Percentiles rank a stretch among this genome's conserved stretches.
Evolutionary conservation across 64 coral and sea anemone species (phyloP).

Genomic region (Pocillopora verrucosa): DNA sequence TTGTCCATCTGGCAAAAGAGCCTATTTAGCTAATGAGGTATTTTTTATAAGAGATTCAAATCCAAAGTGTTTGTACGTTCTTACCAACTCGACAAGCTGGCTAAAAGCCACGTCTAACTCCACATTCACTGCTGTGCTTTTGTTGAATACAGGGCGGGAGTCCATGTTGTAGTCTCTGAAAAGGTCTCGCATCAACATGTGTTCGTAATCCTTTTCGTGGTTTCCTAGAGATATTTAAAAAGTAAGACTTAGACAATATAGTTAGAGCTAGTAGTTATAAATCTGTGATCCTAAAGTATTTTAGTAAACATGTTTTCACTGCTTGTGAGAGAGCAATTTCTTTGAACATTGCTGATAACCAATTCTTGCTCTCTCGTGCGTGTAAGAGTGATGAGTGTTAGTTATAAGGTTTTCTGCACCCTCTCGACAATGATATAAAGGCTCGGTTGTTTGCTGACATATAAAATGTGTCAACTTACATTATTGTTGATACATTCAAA

Average conservation of each 20-base stretch:
- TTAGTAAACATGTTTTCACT: too few species aligned
- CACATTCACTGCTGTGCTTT: constrained; percentile 39
- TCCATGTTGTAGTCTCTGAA: constrained; percentile 54
- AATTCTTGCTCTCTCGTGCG: too few species aligned
- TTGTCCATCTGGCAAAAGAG: background rate
- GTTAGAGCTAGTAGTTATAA: background rate
- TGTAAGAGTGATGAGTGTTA: too few species aligned
- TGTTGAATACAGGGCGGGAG: constrained; percentile 58
- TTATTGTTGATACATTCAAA: background rate
- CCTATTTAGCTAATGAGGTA: background rate
- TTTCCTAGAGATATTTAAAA: constrained; percentile 25
- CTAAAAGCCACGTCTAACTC: constrained; percentile 64
- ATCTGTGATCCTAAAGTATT: too few species aligned
- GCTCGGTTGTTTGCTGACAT: too few species aligned
- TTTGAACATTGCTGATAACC: too few species aligned
- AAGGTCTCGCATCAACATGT: constrained; percentile 33
- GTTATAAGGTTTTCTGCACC: too few species aligned
- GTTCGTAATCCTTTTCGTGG: constrained; percentile 38
- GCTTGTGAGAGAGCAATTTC: too few species aligned
- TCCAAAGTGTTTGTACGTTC: background rate
- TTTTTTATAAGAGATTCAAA: background rate
- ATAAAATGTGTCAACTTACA: too few species aligned
- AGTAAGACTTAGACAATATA: background rate
- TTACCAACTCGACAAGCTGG: constrained; percentile 73
- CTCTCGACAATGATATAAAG: too few species aligned